phyloP scores from a whole-genome alignment of 1,140 invertebrate species.

The Agrypnia vestita region DNA sequence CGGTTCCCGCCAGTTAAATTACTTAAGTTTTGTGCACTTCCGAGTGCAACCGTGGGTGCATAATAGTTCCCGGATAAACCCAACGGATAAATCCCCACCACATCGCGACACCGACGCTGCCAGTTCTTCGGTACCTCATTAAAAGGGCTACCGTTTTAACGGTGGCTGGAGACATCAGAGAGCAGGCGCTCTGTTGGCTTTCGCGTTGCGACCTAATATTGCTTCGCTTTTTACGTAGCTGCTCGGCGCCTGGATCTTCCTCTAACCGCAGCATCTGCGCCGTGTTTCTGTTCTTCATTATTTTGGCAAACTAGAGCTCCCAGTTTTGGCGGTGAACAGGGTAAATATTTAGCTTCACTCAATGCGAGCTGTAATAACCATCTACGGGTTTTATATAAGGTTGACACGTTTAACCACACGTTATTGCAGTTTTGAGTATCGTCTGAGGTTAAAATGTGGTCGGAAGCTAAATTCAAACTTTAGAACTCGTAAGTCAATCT shows the following conservation, averaged over 20 bases:
- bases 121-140: slow-evolving; percentile 20
- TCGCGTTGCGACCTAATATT: not conserved
- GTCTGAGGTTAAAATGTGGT: not conserved
- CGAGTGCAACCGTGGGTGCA: slow-evolving; percentile 40
- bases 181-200: not conserved
- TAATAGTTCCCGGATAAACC: slow-evolving; percentile 35
- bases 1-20: slow-evolving; percentile 43
- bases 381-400: not conserved
- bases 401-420: not conserved
- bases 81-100: slow-evolving; percentile 1
- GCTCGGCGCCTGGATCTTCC: not conserved
- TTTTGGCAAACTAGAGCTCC: slow-evolving; percentile 25
- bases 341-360: slow-evolving; percentile 23
- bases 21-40: slow-evolving; percentile 47
- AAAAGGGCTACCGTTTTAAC: slow-evolving; percentile 15
- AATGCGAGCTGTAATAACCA: slow-evolving; percentile 7
- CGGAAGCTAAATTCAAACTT: no score
- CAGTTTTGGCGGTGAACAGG: slow-evolving; percentile 6
- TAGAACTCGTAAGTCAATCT: no score
- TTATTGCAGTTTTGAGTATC: not conserved
- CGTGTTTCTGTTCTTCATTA: slow-evolving; percentile 21
- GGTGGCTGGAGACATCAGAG: not conserved
- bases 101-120: not conserved
- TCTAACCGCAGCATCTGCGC: slow-evolving; percentile 33
- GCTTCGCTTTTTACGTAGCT: not conserved